Evolutionary conservation across 2,113 vertebrate species (phyloP).

Genomic region (Romanogobio albipinnatus): DNA sequence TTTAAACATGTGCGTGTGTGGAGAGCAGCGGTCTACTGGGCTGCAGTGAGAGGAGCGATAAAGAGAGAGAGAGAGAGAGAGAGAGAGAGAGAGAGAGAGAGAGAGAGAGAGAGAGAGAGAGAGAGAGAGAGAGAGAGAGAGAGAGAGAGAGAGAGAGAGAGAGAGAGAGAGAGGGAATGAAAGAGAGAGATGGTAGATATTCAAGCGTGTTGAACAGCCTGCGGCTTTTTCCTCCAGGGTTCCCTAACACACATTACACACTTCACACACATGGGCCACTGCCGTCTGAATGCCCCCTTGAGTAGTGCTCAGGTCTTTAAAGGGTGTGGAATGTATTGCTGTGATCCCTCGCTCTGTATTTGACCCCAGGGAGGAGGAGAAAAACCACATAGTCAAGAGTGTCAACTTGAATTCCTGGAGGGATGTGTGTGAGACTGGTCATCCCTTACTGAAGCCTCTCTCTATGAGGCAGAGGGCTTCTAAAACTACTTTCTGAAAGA

Average conservation of each 20-base stretch:
- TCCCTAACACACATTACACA: conserved; percentile 56
- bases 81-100: neutral
- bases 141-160: neutral
- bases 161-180: conserved; percentile 13
- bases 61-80: conserved; percentile 10
- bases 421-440: conserved; percentile 9
- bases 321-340: conserved; percentile 43
- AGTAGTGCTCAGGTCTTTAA: conserved; percentile 37
- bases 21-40: conserved; percentile 66
- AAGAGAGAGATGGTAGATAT: conserved; percentile 8
- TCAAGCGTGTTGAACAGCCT: conserved; percentile 54
- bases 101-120: conserved; percentile 3
- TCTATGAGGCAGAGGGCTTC: neutral
- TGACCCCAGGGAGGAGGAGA: conserved; percentile 47
- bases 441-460: neutral
- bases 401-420: conserved; percentile 49
- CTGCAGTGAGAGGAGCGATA: conserved; percentile 26
- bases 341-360: conserved; percentile 52
- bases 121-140: conserved; percentile 11
- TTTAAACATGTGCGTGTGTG: conserved; percentile 75
- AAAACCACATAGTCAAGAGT: conserved; percentile 46
- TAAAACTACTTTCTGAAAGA: neutral
- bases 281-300: conserved; percentile 45
- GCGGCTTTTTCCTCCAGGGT: conserved; percentile 57
- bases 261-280: conserved; percentile 55